A percentile compares a stretch with the other conserved stretches of the same genome.
These are phyloP conservation scores for Leptarthrus brevirostris DNA, from an alignment of 2,888 invertebrate genomes.

Conservation along the genomic window DNA sequence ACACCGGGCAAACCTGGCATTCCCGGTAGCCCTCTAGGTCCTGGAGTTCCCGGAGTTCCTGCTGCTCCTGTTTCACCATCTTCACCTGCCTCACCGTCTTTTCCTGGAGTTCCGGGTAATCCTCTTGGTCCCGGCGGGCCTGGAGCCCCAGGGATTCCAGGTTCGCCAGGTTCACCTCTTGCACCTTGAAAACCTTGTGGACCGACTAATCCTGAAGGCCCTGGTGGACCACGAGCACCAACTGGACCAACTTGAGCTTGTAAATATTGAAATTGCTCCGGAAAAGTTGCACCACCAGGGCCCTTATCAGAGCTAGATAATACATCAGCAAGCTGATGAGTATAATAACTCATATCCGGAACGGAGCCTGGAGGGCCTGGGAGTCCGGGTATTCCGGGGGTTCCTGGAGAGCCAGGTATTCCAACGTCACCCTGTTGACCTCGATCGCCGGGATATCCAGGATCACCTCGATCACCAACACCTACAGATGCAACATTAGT, in stretches of 20 bases:
- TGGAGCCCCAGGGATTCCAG: constrained; percentile 75
- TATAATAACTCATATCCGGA: constrained; percentile 69
- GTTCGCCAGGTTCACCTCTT: constrained; percentile 83
- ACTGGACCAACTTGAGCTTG: constrained; percentile 84
- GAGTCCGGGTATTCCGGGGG: constrained; percentile 65
- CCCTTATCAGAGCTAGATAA: constrained; percentile 83
- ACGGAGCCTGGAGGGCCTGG: constrained; percentile 76
- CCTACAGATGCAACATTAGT: constrained; percentile 55
- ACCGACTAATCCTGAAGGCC: constrained; percentile 72
- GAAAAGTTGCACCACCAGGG: constrained; percentile 71
- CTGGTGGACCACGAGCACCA: constrained; percentile 83
- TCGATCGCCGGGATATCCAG: constrained; percentile 73
- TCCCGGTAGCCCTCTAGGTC: constrained; percentile 78
- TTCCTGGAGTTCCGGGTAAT: constrained; percentile 77
- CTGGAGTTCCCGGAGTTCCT: constrained; percentile 78
- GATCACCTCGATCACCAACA: constrained; percentile 71
- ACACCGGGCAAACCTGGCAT: constrained; percentile 83
- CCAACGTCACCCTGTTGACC: constrained; percentile 61
- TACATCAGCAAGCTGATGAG: constrained; percentile 78
- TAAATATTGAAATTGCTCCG: constrained; percentile 79
- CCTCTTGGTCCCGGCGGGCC: constrained; percentile 83
- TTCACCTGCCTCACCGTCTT: constrained; percentile 80
- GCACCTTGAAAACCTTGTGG: constrained; percentile 87
- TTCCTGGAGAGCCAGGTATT: constrained; percentile 58
- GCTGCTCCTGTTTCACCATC: constrained; percentile 83